phyloP scores from a whole-genome alignment of 2,113 vertebrate species.

The Cygnus buccinator region DNA sequence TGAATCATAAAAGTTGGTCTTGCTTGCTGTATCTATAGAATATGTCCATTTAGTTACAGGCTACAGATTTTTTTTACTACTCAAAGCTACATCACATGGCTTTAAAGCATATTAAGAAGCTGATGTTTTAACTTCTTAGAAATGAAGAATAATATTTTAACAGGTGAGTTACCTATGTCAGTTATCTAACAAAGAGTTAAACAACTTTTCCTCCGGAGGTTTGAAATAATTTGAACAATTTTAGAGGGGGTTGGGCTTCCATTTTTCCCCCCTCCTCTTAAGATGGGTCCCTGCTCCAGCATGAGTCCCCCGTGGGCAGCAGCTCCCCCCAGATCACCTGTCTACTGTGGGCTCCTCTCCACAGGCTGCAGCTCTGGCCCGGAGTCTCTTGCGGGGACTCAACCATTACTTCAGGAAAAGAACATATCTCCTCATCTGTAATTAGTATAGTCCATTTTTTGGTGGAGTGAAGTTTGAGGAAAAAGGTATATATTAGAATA shows the following conservation, averaged over 20 bases:
- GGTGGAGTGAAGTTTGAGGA: neutral
- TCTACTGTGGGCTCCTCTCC: too few species aligned
- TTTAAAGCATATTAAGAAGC: neutral
- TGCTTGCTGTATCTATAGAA: neutral
- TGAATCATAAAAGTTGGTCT: neutral
- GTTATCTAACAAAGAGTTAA: neutral
- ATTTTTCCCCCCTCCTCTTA: neutral
- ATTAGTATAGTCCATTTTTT: neutral
- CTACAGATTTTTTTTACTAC: neutral
- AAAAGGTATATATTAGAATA: neutral
- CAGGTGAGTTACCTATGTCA: neutral
- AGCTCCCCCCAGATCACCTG: too few species aligned
- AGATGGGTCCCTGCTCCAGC: too few species aligned
- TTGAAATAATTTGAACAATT: neutral
- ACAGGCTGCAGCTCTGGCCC: too few species aligned
- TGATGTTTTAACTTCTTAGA: neutral
- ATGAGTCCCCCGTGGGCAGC: too few species aligned
- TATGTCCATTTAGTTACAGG: neutral
- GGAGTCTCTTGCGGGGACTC: neutral
- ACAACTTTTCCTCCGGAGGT: neutral
- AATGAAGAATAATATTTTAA: neutral
- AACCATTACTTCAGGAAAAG: neutral
- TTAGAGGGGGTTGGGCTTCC: neutral
- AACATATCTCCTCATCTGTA: neutral
- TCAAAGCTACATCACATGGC: accelerated